Conservation (phyloP, 2,797 vertebrate species). For the Acipenser oxyrinchus region DNA sequence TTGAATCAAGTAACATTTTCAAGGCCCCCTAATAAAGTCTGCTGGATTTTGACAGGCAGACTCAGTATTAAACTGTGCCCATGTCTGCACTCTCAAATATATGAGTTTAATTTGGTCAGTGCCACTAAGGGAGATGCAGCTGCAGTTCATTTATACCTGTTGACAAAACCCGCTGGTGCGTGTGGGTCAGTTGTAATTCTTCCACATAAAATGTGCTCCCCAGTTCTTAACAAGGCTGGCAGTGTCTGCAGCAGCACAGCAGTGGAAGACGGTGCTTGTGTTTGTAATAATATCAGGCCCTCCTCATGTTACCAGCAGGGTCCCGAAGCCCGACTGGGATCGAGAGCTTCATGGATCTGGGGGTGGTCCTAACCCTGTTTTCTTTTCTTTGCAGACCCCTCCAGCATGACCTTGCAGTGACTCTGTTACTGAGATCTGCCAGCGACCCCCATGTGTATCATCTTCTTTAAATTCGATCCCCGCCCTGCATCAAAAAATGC, state of each 20-base stretch:
- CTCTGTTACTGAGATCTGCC: conserved; percentile 22
- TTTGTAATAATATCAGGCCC: background rate
- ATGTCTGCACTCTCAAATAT: background rate
- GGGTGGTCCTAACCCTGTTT: background rate
- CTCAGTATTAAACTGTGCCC: background rate
- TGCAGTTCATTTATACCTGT: background rate
- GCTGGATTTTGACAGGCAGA: background rate
- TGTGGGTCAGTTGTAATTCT: background rate
- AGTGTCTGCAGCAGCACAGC: background rate
- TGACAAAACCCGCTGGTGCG: background rate
- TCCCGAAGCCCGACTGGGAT: too few relatives aligned
- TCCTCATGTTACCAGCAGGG: background rate
- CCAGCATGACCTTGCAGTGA: conserved; percentile 28
- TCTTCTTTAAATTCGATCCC: conserved; percentile 96
- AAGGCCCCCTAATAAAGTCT: background rate
- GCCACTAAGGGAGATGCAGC: background rate
- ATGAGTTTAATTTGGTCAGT: conserved; percentile 10
- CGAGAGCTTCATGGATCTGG: background rate
- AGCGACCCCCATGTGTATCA: conserved; percentile 83
- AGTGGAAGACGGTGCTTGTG: background rate
- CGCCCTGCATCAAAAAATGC: conserved; percentile 91
- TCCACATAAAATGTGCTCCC: background rate
- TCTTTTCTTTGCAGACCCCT: conserved; percentile 26
- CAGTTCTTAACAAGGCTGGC: background rate
- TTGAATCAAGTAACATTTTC: background rate